Base-by-base conservation (phyloP, 2,113 vertebrate genomes). In the Vulpes vulpes region DNA sequence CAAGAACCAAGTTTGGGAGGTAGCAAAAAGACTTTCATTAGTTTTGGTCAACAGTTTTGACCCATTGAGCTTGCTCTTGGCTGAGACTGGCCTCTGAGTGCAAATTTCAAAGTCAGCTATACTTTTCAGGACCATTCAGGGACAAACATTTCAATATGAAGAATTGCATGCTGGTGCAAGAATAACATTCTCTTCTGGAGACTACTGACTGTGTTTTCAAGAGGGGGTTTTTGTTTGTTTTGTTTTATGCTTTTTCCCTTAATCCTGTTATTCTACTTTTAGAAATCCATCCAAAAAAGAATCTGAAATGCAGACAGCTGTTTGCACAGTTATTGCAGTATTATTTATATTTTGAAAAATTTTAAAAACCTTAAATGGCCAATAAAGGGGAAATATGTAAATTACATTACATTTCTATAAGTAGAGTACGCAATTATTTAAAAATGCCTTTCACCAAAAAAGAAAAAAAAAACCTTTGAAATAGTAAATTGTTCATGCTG, bases 291-390 rank as follows among this genome's bases (percentile, higher is more conserved):
- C 51, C 38, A 25, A 25, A 51, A 82, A n/a, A 67, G 43, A 90
- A 60, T 23, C 17, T 6, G 60, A 86, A 59, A 30, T 81, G 16
- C 51, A 55, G 74, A 57, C 64, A 86, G 25, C 74, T 74, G 38
- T 73, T 60, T 64, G 7, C 4, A 67, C 65, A 4, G 73, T 78
- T 82, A 79, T 49, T 55, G 17, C 5, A 19, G 15, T 57, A 12
- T 80, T 89, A 67, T 76, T 94, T 78, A 17, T 88, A 53, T 81
- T 93, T 85, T 81, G 51, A 76, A 69, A 94, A 69, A 51, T 2
- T 15, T 27, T 59, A 20, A 23, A 91, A 95, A 73, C 57, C 71
- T 57, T 88, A 15, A 91, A 38, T 53, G 73, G 65, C n/a, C 86
- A 85, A 64, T 81, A 81, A 71, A 59, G 57, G 22, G 59, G 19